A percentile compares a stretch with the other conserved stretches of the same genome.
These are phyloP conservation scores for Eueides isabella DNA, from an alignment of 1,140 invertebrate genomes.

Conservation along the genomic window DNA sequence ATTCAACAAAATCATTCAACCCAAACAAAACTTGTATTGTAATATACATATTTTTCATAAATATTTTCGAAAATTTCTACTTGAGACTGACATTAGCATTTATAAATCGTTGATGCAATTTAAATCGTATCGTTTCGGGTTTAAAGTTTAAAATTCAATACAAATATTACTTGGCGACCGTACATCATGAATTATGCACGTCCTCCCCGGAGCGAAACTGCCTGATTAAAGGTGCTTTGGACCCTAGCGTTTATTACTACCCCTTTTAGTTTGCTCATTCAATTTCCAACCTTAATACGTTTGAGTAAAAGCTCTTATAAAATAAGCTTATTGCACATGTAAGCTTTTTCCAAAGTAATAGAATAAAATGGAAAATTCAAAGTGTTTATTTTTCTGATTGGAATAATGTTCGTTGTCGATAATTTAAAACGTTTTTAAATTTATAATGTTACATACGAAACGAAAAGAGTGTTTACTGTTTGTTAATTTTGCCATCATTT, in stretches of 20 bases:
- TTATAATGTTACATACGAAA: not conserved
- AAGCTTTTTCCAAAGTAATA: not conserved
- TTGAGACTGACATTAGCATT: conserved; percentile 37
- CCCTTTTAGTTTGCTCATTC: not conserved
- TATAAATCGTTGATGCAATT: conserved; percentile 1
- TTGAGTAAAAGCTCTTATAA: not conserved
- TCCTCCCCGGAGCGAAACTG: conserved; percentile 39
- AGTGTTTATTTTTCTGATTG: conserved; percentile 23
- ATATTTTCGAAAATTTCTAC: conserved; percentile 39
- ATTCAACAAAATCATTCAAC: not conserved
- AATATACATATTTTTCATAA: conserved; percentile 19
- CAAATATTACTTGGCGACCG: conserved; percentile 20
- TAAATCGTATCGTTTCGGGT: conserved; percentile 5
- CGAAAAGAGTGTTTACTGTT: too few species aligned
- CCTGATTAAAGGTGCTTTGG: conserved; percentile 47
- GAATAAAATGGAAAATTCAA: conserved; percentile 22
- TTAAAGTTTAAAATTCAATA: conserved; percentile 28
- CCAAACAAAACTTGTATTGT: conserved; percentile 24
- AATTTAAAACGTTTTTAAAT: not conserved
- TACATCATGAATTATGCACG: conserved; percentile 47
- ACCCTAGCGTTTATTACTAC: conserved; percentile 42
- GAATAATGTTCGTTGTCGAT: conserved; percentile 5
- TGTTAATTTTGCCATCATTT: too few species aligned
- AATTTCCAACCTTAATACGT: conserved; percentile 12
- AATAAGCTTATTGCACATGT: not conserved